phyloP scores from a whole-genome alignment of 1,140 invertebrate species.

The Andrena cerasifolii region DNA sequence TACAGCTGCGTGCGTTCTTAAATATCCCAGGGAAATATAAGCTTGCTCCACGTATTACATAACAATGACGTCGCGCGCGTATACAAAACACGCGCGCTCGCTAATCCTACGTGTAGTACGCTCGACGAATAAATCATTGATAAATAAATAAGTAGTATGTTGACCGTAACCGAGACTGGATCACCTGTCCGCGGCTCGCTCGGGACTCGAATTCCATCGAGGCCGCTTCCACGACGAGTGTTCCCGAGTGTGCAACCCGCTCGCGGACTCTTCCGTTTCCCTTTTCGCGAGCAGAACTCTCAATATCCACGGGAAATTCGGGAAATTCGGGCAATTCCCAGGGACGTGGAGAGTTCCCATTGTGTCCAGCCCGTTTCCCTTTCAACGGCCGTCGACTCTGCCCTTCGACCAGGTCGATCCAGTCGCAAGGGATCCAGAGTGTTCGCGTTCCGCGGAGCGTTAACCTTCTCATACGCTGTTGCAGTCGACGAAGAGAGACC shows the following conservation, averaged over 20 bases:
- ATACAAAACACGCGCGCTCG: background rate
- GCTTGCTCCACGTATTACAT: too few species aligned
- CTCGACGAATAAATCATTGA: conserved; percentile 58
- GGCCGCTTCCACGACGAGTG: background rate
- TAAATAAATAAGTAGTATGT: conserved; percentile 72
- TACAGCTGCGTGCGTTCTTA: background rate
- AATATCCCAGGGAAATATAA: background rate
- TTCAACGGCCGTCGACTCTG: too few species aligned
- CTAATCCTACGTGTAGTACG: conserved; percentile 43
- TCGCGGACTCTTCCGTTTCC: background rate
- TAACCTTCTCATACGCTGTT: conserved; percentile 89
- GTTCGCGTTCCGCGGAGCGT: too few species aligned
- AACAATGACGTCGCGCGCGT: too few species aligned
- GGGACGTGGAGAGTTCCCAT: background rate
- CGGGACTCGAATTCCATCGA: conserved; percentile 15
- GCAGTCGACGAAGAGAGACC: conserved; percentile 91
- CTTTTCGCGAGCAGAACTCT: background rate
- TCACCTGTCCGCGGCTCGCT: conserved; percentile 22
- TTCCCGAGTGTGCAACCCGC: background rate
- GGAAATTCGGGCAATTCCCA: too few species aligned
- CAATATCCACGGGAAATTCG: background rate
- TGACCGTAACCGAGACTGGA: conserved; percentile 27
- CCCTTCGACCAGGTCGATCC: too few species aligned
- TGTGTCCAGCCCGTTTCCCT: too few species aligned
- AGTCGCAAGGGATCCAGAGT: too few species aligned